Conservation (phyloP, 2,888 invertebrate genomes). For the Heliconius charithonia region DNA sequence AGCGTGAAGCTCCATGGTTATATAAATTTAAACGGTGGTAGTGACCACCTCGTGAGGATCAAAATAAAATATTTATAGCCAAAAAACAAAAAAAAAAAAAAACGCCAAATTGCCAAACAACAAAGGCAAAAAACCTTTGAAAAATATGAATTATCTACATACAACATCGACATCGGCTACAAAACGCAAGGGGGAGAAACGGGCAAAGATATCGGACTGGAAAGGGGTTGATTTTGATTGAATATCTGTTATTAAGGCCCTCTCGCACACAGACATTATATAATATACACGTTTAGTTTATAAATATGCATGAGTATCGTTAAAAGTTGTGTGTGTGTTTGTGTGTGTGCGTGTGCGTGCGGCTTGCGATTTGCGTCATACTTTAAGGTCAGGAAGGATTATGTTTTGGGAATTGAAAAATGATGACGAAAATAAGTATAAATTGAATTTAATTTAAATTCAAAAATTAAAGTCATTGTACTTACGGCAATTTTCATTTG, state of each 20-base stretch:
- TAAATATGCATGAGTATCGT: slow-evolving; percentile 82
- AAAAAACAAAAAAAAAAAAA: neutral
- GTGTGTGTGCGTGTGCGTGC: slow-evolving; percentile 53
- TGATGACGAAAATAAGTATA: neutral
- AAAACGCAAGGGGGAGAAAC: slow-evolving; percentile 74
- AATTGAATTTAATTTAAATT: neutral
- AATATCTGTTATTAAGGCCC: slow-evolving; percentile 83
- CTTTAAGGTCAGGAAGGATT: slow-evolving; percentile 47
- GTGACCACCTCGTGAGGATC: neutral
- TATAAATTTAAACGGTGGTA: too few species aligned
- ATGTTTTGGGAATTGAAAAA: slow-evolving; percentile 8
- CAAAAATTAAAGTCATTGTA: too few species aligned
- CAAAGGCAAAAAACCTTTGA: slow-evolving; percentile 41
- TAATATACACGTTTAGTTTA: slow-evolving; percentile 80
- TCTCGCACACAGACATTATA: slow-evolving; percentile 75
- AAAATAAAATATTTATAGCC: too few species aligned
- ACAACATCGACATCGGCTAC: slow-evolving; percentile 56
- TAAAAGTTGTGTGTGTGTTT: slow-evolving; percentile 66
- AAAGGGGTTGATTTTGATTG: slow-evolving; percentile 83
- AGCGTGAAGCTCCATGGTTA: too few species aligned
- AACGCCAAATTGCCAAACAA: neutral
- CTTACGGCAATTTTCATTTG: too few species aligned
- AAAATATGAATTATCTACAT: slow-evolving; percentile 47
- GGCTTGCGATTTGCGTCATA: slow-evolving; percentile 48
- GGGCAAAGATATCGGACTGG: slow-evolving; percentile 79